Evolutionary conservation across 1,140 invertebrate species (phyloP), one percentile per base, ranked within the genome.

Genomic region (Amyelois transitella): DNA sequence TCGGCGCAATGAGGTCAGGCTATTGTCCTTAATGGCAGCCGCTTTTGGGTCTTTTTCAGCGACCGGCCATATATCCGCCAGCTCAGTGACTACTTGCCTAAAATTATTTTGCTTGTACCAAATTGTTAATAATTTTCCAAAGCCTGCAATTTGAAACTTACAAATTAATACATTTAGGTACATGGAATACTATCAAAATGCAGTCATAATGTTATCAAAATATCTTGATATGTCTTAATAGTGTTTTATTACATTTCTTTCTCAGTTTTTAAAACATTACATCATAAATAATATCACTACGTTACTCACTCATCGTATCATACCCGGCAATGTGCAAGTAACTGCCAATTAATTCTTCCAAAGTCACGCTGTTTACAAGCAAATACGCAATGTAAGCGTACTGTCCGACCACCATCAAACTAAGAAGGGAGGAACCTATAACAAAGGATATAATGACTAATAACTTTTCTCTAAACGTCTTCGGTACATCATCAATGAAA

Each of bases 301-400:
- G n/a, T n/a, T 44, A 77, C 72, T 74, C 52, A 84, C 78, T 80
- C 69, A 84, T 76, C 6, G 66, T 74, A 64, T 74, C 78, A 32
- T 84, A 81, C 44, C 78, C 78, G 28, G 71, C 71, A 43, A 84
- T 81, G 43, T 84, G 81, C 47, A 84, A 55, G 22, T 69, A 63
- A 20, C 73, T 71, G 0, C 69, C 67, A 18, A 84, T 67, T 43
- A 81, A 79, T 43, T 77, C 73, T 24, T 71, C 78, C 0, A 84
- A 62, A 0, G 72, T 75, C 0, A 72, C 58, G 1, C 68, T 69
- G 12, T 60, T 69, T 3, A 71, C 54, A 17, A 81, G 49, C 50
- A 78, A 68, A 7, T 52, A 59, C 24, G 69, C 50, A 12, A 75
- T 72, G 25, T 75, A 78, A 12, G 59, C 59, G 10, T 77, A 51